phyloP scores from a whole-genome alignment of 2,797 vertebrate species.

The Bryconaethiops microstoma region DNA sequence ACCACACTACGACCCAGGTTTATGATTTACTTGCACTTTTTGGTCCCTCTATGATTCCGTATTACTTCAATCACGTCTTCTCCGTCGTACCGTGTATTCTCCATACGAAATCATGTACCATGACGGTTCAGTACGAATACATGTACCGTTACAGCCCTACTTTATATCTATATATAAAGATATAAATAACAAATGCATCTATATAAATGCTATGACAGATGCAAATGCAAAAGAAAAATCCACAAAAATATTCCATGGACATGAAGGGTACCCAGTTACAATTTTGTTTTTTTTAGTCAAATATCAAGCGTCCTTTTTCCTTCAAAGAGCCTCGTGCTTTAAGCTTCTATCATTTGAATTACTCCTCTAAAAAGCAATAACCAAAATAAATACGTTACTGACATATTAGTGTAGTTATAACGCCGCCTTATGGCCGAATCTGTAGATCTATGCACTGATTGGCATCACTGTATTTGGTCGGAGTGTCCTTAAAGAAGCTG shows the following conservation, averaged over 20 bases:
- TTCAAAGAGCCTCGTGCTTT: not conserved
- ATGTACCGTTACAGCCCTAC: too few species aligned
- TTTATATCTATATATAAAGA: too few species aligned
- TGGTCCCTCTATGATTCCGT: too few species aligned
- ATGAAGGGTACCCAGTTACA: not conserved
- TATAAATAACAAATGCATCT: too few species aligned
- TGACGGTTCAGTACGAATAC: too few species aligned
- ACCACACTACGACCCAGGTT: too few species aligned
- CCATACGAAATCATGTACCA: too few species aligned
- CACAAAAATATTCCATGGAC: not conserved
- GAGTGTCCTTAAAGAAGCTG: not conserved
- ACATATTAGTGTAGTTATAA: not conserved
- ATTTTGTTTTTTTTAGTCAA: not conserved
- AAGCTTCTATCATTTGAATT: not conserved
- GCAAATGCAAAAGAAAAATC: too few species aligned
- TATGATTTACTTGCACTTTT: too few species aligned
- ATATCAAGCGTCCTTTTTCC: not conserved
- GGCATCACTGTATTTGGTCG: not conserved
- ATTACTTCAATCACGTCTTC: too few species aligned
- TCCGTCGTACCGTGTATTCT: too few species aligned
- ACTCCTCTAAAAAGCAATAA: constrained; percentile 7
- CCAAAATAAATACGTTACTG: not conserved
- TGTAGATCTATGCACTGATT: constrained; percentile 4
- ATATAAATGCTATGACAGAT: not conserved
- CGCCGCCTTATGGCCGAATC: not conserved